Base-by-base conservation (phyloP, 2,113 vertebrate species). In the Hydrochoerus hydrochaeris region DNA sequence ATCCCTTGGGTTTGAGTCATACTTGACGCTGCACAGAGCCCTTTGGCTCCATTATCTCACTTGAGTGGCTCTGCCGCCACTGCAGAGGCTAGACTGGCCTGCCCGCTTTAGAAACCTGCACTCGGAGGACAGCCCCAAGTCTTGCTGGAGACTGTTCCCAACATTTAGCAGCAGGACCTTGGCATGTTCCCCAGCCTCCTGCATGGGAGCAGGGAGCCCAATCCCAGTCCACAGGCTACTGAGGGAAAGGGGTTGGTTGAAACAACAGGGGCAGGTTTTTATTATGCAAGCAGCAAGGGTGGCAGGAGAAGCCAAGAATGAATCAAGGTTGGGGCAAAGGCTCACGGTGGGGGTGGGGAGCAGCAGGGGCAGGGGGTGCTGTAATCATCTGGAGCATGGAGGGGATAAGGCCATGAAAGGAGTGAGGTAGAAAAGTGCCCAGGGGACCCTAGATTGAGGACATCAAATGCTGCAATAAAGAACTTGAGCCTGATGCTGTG, bases 1-100 rank as follows among this genome's bases (percentile, higher is more conserved):
- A 95, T 97, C 97, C 97, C 97, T 20, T 3, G 92, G 57, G 96
- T 94, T 85, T 6, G 4, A 49, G 94, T 97, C 94, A 78, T 85
- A 85, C 94, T 97, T 77, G 90, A 96, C 14, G 58, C 91, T 87
- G 94, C 80, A 63, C 97, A 93, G 95, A 95, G 94, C 81, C 94
- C 94, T 91, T 38, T n/a, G 95, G 94, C 92, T 97, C 93, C 92
- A 16, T 49, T 81, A 73, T 94, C 95, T 95, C 85, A 6, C 91
- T 46, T 1, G 89, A 81, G 84, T 35, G 92, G 93, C 83, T 78
- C 2, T 0, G 93, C n/a, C 1, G 90, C 71, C 4, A 88, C 65
- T 5, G 3, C 4, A n/a, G n/a, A n/a, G 1, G 13, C 67, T 69
- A 17, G 88, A 58, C 83, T 1, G 2, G 30, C 0, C 88, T 13